These are phyloP conservation scores for Xenentodon cancila DNA, from an alignment of 2,797 vertebrate species.

Conservation along the genomic window DNA sequence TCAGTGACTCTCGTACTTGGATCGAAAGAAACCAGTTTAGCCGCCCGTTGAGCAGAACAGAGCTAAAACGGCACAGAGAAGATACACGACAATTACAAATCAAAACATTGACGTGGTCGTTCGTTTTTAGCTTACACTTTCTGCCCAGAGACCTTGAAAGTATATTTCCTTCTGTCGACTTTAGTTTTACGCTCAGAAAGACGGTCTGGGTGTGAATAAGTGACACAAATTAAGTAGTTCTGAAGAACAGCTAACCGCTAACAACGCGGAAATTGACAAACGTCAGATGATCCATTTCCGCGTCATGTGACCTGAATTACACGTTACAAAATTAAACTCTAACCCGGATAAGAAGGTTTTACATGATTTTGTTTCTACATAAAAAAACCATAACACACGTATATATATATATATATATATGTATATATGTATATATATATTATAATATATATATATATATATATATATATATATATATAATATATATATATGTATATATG, in stretches of 20 bases:
- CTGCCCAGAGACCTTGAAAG: slow-evolving; percentile 4
- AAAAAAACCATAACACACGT: not conserved
- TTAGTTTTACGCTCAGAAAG: slow-evolving; percentile 1
- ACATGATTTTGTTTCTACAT: not conserved
- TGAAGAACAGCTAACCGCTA: slow-evolving; percentile 37
- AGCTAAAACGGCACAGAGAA: slow-evolving; percentile 7
- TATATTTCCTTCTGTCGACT: slow-evolving; percentile 1
- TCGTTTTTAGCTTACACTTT: slow-evolving; percentile 46
- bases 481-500: too few species aligned
- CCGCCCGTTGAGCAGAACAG: slow-evolving; percentile 15
- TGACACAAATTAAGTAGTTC: slow-evolving; percentile 8
- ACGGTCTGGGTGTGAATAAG: not conserved
- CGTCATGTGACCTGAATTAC: not conserved
- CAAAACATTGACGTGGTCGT: not conserved
- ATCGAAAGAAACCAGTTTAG: slow-evolving; percentile 19
- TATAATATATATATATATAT: too few species aligned
- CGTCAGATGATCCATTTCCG: not conserved
- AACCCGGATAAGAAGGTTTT: slow-evolving; percentile 28
- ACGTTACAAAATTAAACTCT: slow-evolving; percentile 17
- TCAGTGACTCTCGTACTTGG: not conserved
- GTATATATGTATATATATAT: too few species aligned
- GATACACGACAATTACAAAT: not conserved
- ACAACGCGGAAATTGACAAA: slow-evolving; percentile 48
- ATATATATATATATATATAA: too few species aligned
- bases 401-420: too few species aligned